These are phyloP conservation scores for Baccha elongata DNA, from an alignment of 2,888 invertebrate genomes.

Conservation along the genomic window DNA sequence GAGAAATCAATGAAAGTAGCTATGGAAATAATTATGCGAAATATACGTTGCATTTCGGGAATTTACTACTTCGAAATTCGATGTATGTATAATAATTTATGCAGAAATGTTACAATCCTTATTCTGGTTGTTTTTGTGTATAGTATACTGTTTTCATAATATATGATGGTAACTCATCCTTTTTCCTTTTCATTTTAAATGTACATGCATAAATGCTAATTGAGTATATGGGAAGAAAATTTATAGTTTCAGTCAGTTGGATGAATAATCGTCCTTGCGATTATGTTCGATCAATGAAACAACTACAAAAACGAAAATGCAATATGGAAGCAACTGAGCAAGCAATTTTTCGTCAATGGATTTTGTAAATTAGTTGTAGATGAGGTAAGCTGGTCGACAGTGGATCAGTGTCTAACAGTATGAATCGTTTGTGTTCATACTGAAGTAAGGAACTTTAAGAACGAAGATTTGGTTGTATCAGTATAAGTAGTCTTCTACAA, in stretches of 20 bases:
- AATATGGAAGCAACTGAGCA: too few species aligned
- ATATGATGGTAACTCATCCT: background rate
- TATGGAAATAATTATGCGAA: conserved; percentile 62
- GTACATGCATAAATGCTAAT: conserved; percentile 21
- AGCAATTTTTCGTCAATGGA: too few species aligned
- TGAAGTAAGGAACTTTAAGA: too few species aligned
- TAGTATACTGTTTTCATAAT: conserved; percentile 13
- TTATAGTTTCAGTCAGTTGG: conserved; percentile 60
- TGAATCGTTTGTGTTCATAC: too few species aligned
- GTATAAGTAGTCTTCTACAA: too few species aligned
- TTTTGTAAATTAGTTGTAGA: too few species aligned
- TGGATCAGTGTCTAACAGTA: too few species aligned
- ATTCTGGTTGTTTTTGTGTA: conserved; percentile 19
- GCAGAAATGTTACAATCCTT: conserved; percentile 56
- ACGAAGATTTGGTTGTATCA: too few species aligned
- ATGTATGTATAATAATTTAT: conserved; percentile 71
- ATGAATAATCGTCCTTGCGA: conserved; percentile 39
- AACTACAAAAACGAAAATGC: background rate
- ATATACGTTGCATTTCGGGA: conserved; percentile 48
- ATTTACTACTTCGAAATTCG: conserved; percentile 50
- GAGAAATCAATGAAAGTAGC: conserved; percentile 20
- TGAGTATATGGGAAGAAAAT: conserved; percentile 58
- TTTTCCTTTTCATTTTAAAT: background rate
- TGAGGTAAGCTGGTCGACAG: too few species aligned
- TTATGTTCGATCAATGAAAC: conserved; percentile 32